A percentile compares a stretch with the other conserved stretches of the same genome.
Evolutionary conservation across 2,888 invertebrate genomes (phyloP).

Genomic region (Caenorhabditis afra): DNA sequence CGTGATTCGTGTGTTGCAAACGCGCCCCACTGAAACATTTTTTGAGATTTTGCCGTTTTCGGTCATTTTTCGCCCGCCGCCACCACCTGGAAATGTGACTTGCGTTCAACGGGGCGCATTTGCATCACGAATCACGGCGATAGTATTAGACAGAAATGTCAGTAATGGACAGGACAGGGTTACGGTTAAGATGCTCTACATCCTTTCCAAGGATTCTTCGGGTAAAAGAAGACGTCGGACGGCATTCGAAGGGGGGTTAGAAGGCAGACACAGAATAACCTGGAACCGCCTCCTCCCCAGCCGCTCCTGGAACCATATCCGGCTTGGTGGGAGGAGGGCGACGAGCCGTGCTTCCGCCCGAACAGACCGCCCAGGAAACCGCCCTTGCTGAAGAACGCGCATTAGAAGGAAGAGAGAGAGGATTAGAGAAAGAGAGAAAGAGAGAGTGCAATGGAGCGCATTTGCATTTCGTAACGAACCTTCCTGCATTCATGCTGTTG

Average conservation of each 20-base stretch:
- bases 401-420: neutral
- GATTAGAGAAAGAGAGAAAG: neutral
- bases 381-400: constrained; percentile 42
- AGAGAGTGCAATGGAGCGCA: too few relatives aligned
- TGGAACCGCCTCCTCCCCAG: constrained; percentile 39
- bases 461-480: too few relatives aligned
- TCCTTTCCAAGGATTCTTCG: too few relatives aligned
- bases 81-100: too few relatives aligned
- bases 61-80: too few relatives aligned
- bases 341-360: constrained; percentile 49
- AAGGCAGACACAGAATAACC: constrained; percentile 11
- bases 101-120: too few relatives aligned
- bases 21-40: too few relatives aligned
- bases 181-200: too few relatives aligned
- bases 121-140: too few relatives aligned
- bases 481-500: constrained; percentile 27
- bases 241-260: neutral
- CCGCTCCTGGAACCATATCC: constrained; percentile 34
- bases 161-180: neutral
- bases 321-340: constrained; percentile 37
- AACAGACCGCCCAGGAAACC: constrained; percentile 55
- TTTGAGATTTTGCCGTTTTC: too few relatives aligned
- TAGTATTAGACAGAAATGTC: too few relatives aligned
- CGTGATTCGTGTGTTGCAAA: too few relatives aligned
- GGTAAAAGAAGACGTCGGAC: neutral